Base-by-base conservation (phyloP, 2,113 vertebrate species). In the Merops nubicus region DNA sequence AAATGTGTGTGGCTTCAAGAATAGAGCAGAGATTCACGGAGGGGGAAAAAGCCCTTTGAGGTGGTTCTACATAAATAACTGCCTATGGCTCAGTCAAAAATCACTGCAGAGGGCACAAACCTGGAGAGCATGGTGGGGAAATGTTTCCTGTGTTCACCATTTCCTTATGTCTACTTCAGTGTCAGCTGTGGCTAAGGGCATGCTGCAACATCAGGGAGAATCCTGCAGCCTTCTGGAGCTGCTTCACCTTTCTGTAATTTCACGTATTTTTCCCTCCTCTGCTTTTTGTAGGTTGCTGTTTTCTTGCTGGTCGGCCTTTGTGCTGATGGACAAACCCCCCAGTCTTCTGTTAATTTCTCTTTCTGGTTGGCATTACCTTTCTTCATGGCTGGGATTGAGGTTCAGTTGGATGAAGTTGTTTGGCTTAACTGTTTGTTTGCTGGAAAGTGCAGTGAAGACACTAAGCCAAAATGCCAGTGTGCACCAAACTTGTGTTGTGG, bases 321-420 rank as follows among this genome's bases (percentile, higher is more conserved):
- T 34, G 11, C 11, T 45, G 38, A 47, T 2, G 4, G 8, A 47
- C 18, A 80, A 54, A 0, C 25, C 1, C 1, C 2, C 1, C 5
- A 33, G 31, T 16, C 38, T 64, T 50, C 47, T n/a, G 12, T 50
- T 42, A 28, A 17, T n/a, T 77, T 54, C 25, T 83, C 76, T 67
- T 84, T 65, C 29, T 51, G 26, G 5, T 38, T 69, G 40, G 34
- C 88, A 56, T 73, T 38, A 68, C 31, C 14, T 57, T 64, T 28
- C 13, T 67, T 69, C 43, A 33, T 51, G 11, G 3, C 19, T 69
- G 9, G 42, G 17, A 78, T 79, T 59, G 47, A 45, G 7, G 2
- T n/a, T 48, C 47, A 34, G 18, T 12, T 63, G 42, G 12, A 63
- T 48, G 5, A 88, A 70, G 12, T 6, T 62, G 4, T 65, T 85